Evolutionary conservation across 2,113 vertebrate genomes (phyloP), one percentile per base, ranked within the genome.

Genomic region (Recurvirostra avosetta): DNA sequence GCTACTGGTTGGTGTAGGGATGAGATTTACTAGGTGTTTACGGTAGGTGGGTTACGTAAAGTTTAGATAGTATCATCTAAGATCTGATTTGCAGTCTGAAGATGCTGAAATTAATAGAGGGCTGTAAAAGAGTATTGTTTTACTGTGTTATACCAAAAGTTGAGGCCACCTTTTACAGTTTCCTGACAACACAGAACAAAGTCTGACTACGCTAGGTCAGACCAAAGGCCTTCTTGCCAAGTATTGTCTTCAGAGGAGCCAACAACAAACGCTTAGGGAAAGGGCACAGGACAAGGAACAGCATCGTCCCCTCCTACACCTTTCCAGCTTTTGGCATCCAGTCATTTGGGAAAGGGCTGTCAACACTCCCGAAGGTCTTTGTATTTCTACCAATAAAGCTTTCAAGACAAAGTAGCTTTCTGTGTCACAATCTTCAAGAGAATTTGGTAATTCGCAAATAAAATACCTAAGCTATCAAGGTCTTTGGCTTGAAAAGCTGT

Each of bases 221-320:
- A 88, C 7, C 74, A 88, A 78, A 85, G 26, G 43, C 85, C 66
- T 65, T 40, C 70, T 78, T 86, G 94, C 83, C 83, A 95, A 88
- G 59, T 49, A 70, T 21, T 92, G 79, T 84, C 88, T 38, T 73
- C 36, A 76, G 55, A 86, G 62, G 8, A 55, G 86, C 49, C 88
- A 76, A 71, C 26, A 83, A 41, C 5, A 79, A 83, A 50, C 8
- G 45, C 32, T 61, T 7, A 61, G 78, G 88, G 90, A 84, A 91
- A 85, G 77, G 73, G 65, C 55, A 93, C 15, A 75, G 40, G 77
- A 93, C 77, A 90, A 94, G 82, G 75, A 94, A 62, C 71, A 90
- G 67, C 86, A 95, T 32, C 88, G 80, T 56, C 63, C 75, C 84
- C 92, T 88, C 79, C 86, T 58, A 50, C 55, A 88, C 75, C 86